phyloP scores from a whole-genome alignment of 1,140 invertebrate species.

The Anoplophora glabripennis region DNA sequence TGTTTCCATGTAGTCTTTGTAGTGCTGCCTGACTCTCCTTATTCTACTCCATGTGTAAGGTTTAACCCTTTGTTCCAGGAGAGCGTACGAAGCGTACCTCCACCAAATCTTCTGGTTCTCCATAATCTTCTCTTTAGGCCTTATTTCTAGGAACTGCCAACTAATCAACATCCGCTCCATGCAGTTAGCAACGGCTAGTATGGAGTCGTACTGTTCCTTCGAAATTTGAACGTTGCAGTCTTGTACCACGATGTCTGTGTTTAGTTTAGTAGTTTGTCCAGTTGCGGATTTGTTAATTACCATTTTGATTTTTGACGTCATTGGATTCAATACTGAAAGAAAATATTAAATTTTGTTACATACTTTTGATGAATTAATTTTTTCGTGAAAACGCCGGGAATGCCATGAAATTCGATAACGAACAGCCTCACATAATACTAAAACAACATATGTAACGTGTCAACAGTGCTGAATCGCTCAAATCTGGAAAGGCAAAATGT shows the following conservation, averaged over 20 bases:
- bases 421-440: too few relatives aligned
- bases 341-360: neutral
- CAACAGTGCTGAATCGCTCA: too few relatives aligned
- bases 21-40: conserved; percentile 66
- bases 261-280: conserved; percentile 66
- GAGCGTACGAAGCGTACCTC: conserved; percentile 72
- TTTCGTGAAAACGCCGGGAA: too few relatives aligned
- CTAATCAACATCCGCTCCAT: conserved; percentile 68
- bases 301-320: conserved; percentile 74
- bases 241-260: conserved; percentile 73
- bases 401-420: too few relatives aligned
- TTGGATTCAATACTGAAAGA: conserved; percentile 47
- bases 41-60: conserved; percentile 74
- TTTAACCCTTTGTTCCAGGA: conserved; percentile 68
- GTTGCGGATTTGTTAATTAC: conserved; percentile 73
- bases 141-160: conserved; percentile 53
- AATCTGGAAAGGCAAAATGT: too few relatives aligned
- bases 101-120: conserved; percentile 66
- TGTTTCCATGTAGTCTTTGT: conserved; percentile 67
- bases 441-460: too few relatives aligned
- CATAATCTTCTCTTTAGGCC: conserved; percentile 52
- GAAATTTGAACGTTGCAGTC: conserved; percentile 74
- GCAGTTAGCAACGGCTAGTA: conserved; percentile 64
- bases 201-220: conserved; percentile 69
- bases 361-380: neutral